Evolutionary conservation across 1,140 invertebrate genomes (phyloP).

Genomic region (Zaprionus nigranus): DNA sequence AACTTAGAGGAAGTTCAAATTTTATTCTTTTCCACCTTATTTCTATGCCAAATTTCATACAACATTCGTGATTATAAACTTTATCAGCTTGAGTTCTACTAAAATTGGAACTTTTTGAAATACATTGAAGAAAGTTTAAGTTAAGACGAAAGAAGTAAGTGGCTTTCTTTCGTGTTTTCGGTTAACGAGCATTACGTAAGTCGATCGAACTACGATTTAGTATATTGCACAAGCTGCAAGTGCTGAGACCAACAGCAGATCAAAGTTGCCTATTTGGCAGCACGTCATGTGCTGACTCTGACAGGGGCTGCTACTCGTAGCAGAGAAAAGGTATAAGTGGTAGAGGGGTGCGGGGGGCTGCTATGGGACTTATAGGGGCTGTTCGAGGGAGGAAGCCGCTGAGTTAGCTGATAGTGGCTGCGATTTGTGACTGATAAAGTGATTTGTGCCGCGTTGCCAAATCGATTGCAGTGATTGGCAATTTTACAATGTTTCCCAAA

Average conservation of each 20-base stretch:
- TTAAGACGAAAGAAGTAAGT: background rate
- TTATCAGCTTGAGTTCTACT: too few relatives aligned
- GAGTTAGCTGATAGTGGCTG: background rate
- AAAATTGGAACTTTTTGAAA: too few relatives aligned
- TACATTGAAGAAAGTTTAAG: background rate
- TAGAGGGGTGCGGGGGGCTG: too few relatives aligned
- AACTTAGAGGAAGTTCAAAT: too few relatives aligned
- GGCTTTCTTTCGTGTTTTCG: background rate
- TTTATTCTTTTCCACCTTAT: too few relatives aligned
- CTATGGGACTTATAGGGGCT: background rate
- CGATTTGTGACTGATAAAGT: conserved; percentile 48
- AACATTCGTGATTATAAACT: background rate
- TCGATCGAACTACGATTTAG: background rate
- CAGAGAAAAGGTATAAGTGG: background rate
- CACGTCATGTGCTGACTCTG: conserved; percentile 18
- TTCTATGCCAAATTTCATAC: background rate
- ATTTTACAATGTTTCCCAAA: conserved; percentile 25
- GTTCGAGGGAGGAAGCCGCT: background rate
- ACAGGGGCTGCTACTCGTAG: background rate
- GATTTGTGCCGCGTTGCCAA: conserved; percentile 27
- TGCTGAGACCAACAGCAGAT: conserved; percentile 10
- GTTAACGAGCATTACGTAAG: background rate
- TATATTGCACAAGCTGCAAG: background rate
- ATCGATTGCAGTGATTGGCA: conserved; percentile 19
- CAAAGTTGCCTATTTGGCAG: conserved; percentile 25